These are phyloP conservation scores for Rhinoptilus africanus DNA, from an alignment of 2,113 vertebrate species.

Conservation along the genomic window DNA sequence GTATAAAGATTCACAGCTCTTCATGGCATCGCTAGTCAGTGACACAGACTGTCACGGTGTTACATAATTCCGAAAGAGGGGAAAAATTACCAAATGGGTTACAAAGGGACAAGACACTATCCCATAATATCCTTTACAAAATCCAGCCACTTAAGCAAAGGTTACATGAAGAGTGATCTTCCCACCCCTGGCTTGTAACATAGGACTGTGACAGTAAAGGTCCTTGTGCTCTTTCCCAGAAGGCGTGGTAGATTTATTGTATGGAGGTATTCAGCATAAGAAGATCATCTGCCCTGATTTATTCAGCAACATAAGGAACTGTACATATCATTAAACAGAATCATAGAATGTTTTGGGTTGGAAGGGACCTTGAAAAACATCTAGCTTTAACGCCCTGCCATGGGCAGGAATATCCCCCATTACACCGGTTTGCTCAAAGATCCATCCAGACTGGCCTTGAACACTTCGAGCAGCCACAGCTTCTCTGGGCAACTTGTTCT, in stretches of 20 bases:
- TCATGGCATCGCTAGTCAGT: neutral
- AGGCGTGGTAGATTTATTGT: neutral
- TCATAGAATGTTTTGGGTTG: neutral
- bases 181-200: neutral
- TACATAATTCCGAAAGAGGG: neutral
- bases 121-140: neutral
- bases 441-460: neutral
- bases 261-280: neutral
- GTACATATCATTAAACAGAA: neutral
- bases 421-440: neutral
- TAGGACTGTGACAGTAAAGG: accelerated
- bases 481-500: neutral
- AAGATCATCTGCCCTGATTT: neutral
- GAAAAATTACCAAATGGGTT: neutral
- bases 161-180: neutral
- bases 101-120: neutral
- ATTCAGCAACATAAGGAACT: neutral
- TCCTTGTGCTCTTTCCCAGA: neutral
- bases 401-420: neutral
- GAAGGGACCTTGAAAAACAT: neutral
- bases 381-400: neutral
- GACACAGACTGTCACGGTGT: neutral
- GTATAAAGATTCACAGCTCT: neutral
- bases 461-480: neutral
- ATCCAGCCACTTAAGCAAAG: neutral